Evolutionary conservation across 2,888 invertebrate species (phyloP), one percentile per base, ranked within the genome.

Genomic region (Fragum fragum): DNA sequence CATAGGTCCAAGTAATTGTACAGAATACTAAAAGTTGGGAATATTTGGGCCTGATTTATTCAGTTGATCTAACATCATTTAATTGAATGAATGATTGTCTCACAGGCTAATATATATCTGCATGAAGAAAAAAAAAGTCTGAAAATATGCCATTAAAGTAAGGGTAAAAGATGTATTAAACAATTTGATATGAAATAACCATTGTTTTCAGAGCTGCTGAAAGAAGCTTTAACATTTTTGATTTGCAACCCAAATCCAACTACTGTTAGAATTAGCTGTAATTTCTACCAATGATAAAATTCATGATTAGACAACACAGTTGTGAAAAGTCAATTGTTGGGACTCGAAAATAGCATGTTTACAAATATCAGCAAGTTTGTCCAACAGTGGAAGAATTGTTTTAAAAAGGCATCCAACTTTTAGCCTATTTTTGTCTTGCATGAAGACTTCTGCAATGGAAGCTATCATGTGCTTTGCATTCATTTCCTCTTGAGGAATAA

Each of bases 351-450:
- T 29, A 42, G 66, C 66, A 42, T 66, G 42, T 66, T 66, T 23
- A 66, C 66, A 66, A 66, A 66, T 42, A 66, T 66, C 23, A 7
- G 7, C 7, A 66, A 66, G 47, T 47, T 47, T 47, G 5, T 47
- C 47, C 47, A 47, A 47, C 47, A 47, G 47, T n/a, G 5, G n/a
- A 47, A 47, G n/a, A 18, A 9, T 18, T n/a, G n/a, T 47, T 47
- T 47, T 47, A 47, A 47, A 39, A 39, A 47, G 47, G 47, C 47
- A 47, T 5, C 47, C 14, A 47, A 9, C 14, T 9, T 39, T 47
- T 2, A 47, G 47, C 47, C 16, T 9, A 14, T 47, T 9, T 18
- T 47, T 47, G 47, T 47, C 47, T 47, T 47, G 47, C 47, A 47
- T 47, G 47, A n/a, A 14, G 3, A 47, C n/a, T 47, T 47, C 47